Percentiles rank a stretch among this genome's conserved stretches.
phyloP scores from a whole-genome alignment of 2,113 vertebrate genomes.

The Oreamnos americanus region DNA sequence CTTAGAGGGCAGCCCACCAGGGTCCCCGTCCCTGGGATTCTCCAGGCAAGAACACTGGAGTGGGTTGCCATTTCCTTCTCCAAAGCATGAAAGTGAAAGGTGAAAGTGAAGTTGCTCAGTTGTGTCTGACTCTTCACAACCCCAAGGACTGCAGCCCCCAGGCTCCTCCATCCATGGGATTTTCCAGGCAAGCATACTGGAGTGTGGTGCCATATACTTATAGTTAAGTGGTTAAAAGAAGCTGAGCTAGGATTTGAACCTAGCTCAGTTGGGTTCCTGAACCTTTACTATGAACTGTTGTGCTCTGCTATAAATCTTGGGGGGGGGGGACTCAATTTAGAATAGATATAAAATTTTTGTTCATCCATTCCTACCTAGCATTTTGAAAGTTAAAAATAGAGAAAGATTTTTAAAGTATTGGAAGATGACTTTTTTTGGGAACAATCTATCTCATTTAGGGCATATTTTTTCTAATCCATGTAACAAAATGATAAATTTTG shows the following conservation, averaged over 20 bases:
- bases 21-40: too few relatives aligned
- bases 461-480: not conserved
- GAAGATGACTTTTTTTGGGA: not conserved
- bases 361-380: not conserved
- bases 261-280: not conserved
- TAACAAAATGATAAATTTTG: not conserved
- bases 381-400: not conserved
- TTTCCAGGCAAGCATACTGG: too few relatives aligned
- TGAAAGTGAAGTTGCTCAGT: too few relatives aligned
- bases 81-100: too few relatives aligned
- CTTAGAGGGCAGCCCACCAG: too few relatives aligned
- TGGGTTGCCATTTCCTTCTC: too few relatives aligned
- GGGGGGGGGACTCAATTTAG: not conserved
- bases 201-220: not conserved
- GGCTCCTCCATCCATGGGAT: too few relatives aligned
- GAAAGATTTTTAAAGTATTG: not conserved
- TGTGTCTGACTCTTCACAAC: accelerated
- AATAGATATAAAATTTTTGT: not conserved
- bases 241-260: not conserved
- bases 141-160: too few relatives aligned
- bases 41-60: too few relatives aligned
- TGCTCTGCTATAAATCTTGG: not conserved
- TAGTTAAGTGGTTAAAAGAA: not conserved
- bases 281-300: not conserved
- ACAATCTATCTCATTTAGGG: not conserved